These are phyloP conservation scores for Dasypolia templi DNA, from an alignment of 2,888 invertebrate species.

Conservation along the genomic window DNA sequence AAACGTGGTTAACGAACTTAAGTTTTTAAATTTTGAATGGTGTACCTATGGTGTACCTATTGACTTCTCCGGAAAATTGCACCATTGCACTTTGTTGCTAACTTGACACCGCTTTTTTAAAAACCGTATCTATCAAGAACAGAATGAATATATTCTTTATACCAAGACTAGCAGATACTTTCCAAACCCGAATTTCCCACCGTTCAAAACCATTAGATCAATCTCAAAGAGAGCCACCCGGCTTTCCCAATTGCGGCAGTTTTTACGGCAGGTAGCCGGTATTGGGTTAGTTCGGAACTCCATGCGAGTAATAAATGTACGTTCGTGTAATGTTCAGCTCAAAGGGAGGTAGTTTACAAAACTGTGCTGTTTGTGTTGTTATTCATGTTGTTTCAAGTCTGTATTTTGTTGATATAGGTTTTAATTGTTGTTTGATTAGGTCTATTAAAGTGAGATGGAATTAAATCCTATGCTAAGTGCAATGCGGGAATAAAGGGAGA, in stretches of 20 bases:
- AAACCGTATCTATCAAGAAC: not conserved
- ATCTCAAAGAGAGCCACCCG: conserved; percentile 51
- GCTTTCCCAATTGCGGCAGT: conserved; percentile 36
- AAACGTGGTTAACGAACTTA: not conserved
- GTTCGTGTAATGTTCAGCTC: conserved; percentile 46
- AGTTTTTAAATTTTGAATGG: not conserved
- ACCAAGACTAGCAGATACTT: conserved; percentile 17
- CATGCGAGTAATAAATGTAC: conserved; percentile 44
- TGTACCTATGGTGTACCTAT: not conserved
- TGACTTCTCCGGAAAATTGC: not conserved
- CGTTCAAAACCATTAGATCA: conserved; percentile 41
- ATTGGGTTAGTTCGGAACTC: conserved; percentile 48
- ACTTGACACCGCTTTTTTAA: not conserved
- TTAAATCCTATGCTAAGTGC: not conserved
- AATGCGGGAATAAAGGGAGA: not conserved
- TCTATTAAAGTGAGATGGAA: not conserved
- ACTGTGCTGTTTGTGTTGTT: conserved; percentile 44
- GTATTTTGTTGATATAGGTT: conserved; percentile 20
- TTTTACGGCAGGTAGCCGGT: conserved; percentile 49
- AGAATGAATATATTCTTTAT: not conserved
- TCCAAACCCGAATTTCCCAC: conserved; percentile 1
- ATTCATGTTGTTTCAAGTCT: conserved; percentile 11
- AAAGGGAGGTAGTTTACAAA: conserved; percentile 47
- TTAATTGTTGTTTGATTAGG: conserved; percentile 28
- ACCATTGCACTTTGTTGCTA: not conserved